Evolutionary conservation across 1,140 invertebrate species (phyloP).

Genomic region (Drosophila parvula): DNA sequence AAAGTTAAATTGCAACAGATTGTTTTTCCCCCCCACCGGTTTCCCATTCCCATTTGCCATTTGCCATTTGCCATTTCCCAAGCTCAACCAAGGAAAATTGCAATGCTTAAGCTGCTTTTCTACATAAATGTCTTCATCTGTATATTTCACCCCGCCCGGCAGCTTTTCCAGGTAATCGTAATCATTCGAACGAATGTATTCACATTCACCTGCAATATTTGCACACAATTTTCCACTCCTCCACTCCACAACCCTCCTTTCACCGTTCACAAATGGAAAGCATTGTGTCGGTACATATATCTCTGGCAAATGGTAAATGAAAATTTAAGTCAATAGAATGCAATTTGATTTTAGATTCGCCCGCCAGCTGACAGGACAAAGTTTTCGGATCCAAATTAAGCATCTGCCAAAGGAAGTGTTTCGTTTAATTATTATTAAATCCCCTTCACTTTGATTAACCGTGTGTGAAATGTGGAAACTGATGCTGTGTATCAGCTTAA

Average conservation of each 20-base stretch:
- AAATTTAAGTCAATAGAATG: conserved; percentile 59
- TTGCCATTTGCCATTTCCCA: conserved; percentile 4
- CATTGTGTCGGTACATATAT: conserved; percentile 34
- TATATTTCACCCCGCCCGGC: conserved; percentile 8
- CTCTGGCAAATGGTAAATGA: conserved; percentile 26
- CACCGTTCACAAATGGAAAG: conserved; percentile 10
- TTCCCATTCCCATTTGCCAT: neutral
- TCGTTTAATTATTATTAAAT: conserved; percentile 13
- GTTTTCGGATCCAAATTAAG: conserved; percentile 20
- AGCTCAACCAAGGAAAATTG: conserved; percentile 8
- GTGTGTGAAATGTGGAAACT: neutral
- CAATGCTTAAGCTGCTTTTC: conserved; percentile 27
- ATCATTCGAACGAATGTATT: conserved; percentile 57
- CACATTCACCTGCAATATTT: conserved; percentile 61
- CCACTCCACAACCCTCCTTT: no score
- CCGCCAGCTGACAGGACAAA: neutral
- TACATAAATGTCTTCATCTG: conserved; percentile 40
- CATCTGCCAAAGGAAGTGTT: neutral
- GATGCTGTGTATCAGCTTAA: neutral
- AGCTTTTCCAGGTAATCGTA: conserved; percentile 27
- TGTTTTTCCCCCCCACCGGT: conserved; percentile 29
- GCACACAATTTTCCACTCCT: conserved; percentile 36
- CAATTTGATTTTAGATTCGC: conserved; percentile 44
- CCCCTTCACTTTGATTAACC: conserved; percentile 22
- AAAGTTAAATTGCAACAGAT: conserved; percentile 52